Percentiles rank a stretch among this genome's conserved stretches.
These are phyloP conservation scores for Eristalis tenax DNA, from an alignment of 2,888 invertebrate genomes.

Conservation along the genomic window DNA sequence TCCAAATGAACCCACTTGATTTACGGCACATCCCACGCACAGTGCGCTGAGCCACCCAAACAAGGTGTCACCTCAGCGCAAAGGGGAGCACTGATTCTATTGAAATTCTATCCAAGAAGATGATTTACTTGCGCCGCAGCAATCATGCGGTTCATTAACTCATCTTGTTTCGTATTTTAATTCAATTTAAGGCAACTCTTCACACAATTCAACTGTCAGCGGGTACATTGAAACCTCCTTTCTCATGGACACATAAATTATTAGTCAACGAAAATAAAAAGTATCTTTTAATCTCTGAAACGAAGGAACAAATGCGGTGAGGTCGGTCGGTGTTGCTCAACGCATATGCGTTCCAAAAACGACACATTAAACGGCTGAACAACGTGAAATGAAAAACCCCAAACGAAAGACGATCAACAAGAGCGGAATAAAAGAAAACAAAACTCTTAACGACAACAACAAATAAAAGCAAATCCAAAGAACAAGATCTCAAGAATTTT, in stretches of 20 bases:
- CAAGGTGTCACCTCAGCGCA: background rate
- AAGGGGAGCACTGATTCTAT: slow-evolving; percentile 22
- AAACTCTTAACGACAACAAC: slow-evolving; percentile 54
- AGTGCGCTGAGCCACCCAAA: background rate
- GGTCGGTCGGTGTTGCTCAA: slow-evolving; percentile 50
- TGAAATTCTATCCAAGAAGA: slow-evolving; percentile 14
- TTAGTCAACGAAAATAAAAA: slow-evolving; percentile 25
- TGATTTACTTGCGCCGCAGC: slow-evolving; percentile 23
- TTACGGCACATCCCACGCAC: background rate
- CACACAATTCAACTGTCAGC: slow-evolving; percentile 65
- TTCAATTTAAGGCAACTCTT: slow-evolving; percentile 46
- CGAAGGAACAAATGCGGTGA: slow-evolving; percentile 41
- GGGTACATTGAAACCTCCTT: slow-evolving; percentile 56
- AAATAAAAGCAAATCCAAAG: slow-evolving; percentile 61
- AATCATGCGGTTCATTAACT: slow-evolving; percentile 57
- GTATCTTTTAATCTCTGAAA: slow-evolving; percentile 50
- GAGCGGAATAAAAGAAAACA: slow-evolving; percentile 21
- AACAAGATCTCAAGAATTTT: slow-evolving; percentile 66
- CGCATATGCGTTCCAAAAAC: slow-evolving; percentile 62
- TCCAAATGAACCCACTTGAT: background rate
- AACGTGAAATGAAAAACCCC: slow-evolving; percentile 36
- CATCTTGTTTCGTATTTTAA: slow-evolving; percentile 31
- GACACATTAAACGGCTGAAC: slow-evolving; percentile 50
- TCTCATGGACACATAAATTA: slow-evolving; percentile 47
- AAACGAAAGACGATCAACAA: slow-evolving; percentile 7